phyloP scores from a whole-genome alignment of 2,888 invertebrate genomes.

The Eristalinus aeneus region DNA sequence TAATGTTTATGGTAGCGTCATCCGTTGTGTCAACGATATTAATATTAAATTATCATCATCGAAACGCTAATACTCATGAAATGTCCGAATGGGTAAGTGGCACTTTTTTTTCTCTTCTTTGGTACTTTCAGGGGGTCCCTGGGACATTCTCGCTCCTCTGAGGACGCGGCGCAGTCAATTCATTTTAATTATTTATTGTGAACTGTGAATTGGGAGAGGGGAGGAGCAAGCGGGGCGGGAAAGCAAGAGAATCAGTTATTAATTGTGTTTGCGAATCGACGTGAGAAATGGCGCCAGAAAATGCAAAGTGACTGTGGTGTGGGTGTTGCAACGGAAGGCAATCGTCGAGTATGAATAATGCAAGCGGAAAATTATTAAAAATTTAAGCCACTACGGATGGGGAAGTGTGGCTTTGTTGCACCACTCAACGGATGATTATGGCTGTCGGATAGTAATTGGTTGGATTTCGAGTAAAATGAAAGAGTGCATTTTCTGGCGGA shows the following conservation, averaged over 20 bases:
- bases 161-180: conserved; percentile 24
- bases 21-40: conserved; percentile 99
- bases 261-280: conserved; percentile 39
- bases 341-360: conserved; percentile 50
- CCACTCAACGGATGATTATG: conserved; percentile 21
- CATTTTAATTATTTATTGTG: conserved; percentile 58
- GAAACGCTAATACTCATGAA: conserved; percentile 97
- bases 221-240: background rate
- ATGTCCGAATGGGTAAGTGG: conserved; percentile 97
- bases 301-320: background rate
- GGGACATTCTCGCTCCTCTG: background rate
- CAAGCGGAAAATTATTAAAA: conserved; percentile 61
- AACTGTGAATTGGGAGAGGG: background rate
- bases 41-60: conserved; percentile 98
- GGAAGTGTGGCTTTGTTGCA: conserved; percentile 22
- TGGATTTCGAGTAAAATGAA: background rate
- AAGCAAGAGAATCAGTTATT: conserved; percentile 29
- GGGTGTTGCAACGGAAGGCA: background rate
- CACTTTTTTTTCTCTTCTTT: background rate
- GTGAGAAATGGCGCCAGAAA: conserved; percentile 21
- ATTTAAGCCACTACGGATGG: conserved; percentile 53
- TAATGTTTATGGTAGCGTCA: conserved; percentile 99
- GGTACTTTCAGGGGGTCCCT: background rate
- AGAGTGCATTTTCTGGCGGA: background rate
- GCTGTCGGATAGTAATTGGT: conserved; percentile 28